phyloP scores from a whole-genome alignment of 2,113 vertebrate genomes.

The Lycaon pictus region DNA sequence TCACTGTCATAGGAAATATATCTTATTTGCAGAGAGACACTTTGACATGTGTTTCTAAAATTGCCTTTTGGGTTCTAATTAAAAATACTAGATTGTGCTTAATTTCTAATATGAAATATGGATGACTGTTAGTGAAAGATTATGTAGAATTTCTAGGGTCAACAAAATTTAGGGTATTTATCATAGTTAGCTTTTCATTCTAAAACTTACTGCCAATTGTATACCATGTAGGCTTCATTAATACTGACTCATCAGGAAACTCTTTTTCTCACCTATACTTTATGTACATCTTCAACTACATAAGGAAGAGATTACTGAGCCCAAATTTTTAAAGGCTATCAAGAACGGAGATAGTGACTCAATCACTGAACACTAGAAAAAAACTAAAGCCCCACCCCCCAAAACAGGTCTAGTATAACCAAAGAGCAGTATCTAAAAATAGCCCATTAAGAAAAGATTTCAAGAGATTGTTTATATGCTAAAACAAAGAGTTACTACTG shows the following conservation, averaged over 20 bases:
- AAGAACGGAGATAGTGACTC: background rate
- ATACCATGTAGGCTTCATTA: background rate
- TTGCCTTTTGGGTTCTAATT: background rate
- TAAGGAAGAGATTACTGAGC: background rate
- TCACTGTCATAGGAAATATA: background rate
- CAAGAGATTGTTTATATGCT: background rate
- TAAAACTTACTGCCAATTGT: background rate
- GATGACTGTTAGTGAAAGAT: background rate
- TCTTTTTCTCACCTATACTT: background rate
- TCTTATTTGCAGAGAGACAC: background rate
- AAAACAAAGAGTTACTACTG: background rate
- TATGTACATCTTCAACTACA: background rate
- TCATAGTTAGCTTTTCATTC: background rate
- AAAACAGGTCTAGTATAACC: background rate
- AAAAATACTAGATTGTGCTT: background rate
- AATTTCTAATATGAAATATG: background rate
- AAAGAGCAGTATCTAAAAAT: background rate
- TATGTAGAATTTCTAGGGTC: background rate
- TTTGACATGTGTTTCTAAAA: background rate
- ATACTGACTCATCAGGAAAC: background rate
- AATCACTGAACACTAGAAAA: background rate
- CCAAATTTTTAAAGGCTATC: background rate
- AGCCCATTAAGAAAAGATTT: background rate
- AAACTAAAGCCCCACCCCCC: background rate
- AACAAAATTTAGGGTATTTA: background rate